Base-by-base conservation (phyloP, 30 jellyfish, hydroid and myxozoan genomes). In the Hydra vulgaris region DNA sequence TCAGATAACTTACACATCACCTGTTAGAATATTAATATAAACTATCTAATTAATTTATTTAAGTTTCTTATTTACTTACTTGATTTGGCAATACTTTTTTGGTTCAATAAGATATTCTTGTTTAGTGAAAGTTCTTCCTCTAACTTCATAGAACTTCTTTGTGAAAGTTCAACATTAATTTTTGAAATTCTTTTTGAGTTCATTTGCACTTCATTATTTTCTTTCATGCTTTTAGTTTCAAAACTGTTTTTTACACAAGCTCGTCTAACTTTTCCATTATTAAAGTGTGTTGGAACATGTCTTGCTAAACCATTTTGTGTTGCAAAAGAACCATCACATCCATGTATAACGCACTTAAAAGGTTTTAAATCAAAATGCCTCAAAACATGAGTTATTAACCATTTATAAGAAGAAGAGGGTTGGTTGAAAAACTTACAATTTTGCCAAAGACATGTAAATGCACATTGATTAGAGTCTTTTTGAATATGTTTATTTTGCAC, bases 201-300 rank as follows among this genome's bases (percentile, higher is more conserved):
- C 12, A 5, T 12, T 3, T 40, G 61, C 61, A 40, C 12, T 40
- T 40, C 12, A 40, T 12, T 40, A 3, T 40, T 40, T 5, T 40
- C 61, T 40, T 40, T 40, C 5, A 40, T 12, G 12, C 61, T 12
- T 3, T 40, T 40, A 3, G 12, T 40, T 40, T 40, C 8, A 75
- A 26, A 25, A 70, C 26, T 75, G 0, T 77, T 78, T 23, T 8
- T 53, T 23, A 78, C 85, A 53, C 85, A 78, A 78, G 85, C 55
- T 18, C 85, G 18, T 53, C 85, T 54, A n/a, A 78, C 85, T 20
- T 61, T 54, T 15, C 94, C 76, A 67, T 83, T 94, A 26, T 86
- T 86, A 54, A 90, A 90, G 71, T 90, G 97, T 20, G 97, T 81
- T 66, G 95, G 97, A 76, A 90, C 97, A 76, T 90, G 97, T 27